phyloP scores from a whole-genome alignment of 2,113 vertebrate species.

The Dicentrarchus labrax region DNA sequence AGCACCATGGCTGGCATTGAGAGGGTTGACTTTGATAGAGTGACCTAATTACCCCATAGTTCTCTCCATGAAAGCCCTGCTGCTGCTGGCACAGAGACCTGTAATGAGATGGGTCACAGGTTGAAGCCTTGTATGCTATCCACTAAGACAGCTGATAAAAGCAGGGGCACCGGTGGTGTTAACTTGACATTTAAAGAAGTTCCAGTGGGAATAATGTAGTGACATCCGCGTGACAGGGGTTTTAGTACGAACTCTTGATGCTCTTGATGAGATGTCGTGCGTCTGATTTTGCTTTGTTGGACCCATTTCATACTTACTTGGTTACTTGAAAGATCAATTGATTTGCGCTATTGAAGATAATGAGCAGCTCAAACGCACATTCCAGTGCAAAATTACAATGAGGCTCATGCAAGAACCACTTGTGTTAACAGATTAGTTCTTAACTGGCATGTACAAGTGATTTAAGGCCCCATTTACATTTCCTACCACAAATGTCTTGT shows the following conservation, averaged over 20 bases:
- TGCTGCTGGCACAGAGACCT: slow-evolving; percentile 48
- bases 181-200: slow-evolving; percentile 36
- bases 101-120: slow-evolving; percentile 64
- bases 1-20: slow-evolving; percentile 50
- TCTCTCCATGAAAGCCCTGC: slow-evolving; percentile 47
- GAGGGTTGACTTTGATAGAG: slow-evolving; percentile 67
- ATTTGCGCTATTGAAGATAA: slow-evolving; percentile 14
- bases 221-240: neutral
- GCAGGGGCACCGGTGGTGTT: neutral
- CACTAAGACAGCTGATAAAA: slow-evolving; percentile 39
- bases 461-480: slow-evolving; percentile 4
- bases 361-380: neutral
- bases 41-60: slow-evolving; percentile 66
- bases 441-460: neutral
- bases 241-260: neutral
- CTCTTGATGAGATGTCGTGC: slow-evolving; percentile 1
- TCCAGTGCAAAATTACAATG: neutral
- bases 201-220: slow-evolving; percentile 29
- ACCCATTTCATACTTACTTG: neutral
- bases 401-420: neutral
- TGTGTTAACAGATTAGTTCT: neutral
- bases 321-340: neutral
- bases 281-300: slow-evolving; percentile 26
- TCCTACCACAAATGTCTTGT: neutral
- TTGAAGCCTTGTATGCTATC: neutral